Evolutionary conservation across 2,888 invertebrate genomes (phyloP).

Genomic region (Eristalis arbustorum): DNA sequence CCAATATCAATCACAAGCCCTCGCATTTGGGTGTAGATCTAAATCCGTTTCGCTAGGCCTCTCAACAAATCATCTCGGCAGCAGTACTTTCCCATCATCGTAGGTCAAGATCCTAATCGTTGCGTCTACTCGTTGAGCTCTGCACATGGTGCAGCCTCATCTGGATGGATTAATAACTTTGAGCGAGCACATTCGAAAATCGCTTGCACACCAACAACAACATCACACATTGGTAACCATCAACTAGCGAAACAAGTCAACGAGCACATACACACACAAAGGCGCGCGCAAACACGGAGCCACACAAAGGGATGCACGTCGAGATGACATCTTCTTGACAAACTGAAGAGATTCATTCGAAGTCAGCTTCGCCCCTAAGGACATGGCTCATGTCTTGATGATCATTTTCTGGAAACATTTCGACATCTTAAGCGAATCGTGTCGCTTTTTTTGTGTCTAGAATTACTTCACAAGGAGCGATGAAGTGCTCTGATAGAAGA

Average conservation of each 20-base stretch:
- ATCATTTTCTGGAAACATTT: slow-evolving; percentile 70
- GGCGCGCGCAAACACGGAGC: not conserved
- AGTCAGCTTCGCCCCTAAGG: slow-evolving; percentile 67
- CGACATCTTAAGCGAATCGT: slow-evolving; percentile 70
- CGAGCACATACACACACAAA: too few species aligned
- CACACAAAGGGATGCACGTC: slow-evolving; percentile 11
- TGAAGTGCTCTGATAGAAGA: slow-evolving; percentile 67
- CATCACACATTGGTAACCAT: not conserved
- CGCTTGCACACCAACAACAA: slow-evolving; percentile 19
- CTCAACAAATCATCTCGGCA: slow-evolving; percentile 68
- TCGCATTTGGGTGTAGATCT: slow-evolving; percentile 63
- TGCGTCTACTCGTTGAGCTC: slow-evolving; percentile 42
- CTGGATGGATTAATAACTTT: slow-evolving; percentile 65
- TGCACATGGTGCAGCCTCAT: slow-evolving; percentile 23
- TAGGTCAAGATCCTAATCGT: slow-evolving; percentile 68
- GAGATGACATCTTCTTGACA: slow-evolving; percentile 70
- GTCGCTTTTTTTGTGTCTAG: slow-evolving; percentile 54
- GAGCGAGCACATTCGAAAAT: slow-evolving; percentile 49
- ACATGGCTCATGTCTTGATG: slow-evolving; percentile 68
- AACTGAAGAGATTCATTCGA: slow-evolving; percentile 68
- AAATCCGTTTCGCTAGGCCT: slow-evolving; percentile 65
- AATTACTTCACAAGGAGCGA: slow-evolving; percentile 67
- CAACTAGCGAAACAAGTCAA: not conserved
- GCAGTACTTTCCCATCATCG: slow-evolving; percentile 66
- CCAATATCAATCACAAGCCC: slow-evolving; percentile 62